Conservation (phyloP, 1,140 invertebrate species). For the Hypsibius dujardini region DNA sequence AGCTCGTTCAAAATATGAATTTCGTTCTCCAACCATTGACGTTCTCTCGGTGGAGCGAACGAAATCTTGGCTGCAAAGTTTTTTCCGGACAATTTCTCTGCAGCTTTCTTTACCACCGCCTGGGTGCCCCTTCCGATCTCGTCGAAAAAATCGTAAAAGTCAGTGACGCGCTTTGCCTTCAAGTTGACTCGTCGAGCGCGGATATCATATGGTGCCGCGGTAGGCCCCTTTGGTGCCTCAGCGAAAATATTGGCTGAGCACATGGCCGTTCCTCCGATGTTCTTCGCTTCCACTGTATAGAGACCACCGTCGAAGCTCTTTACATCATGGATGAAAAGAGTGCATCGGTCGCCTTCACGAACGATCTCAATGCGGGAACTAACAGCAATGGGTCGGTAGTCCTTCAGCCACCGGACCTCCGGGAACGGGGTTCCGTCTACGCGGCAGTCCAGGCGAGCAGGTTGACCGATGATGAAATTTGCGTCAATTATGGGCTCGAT, state of each 20-base stretch:
- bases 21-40: conserved; percentile 66
- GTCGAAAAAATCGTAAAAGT: conserved; percentile 78
- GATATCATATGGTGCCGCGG: conserved; percentile 31
- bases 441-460: conserved; percentile 57
- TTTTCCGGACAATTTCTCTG: conserved; percentile 25
- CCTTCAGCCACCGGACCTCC: conserved; percentile 87
- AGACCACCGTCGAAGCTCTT: conserved; percentile 76
- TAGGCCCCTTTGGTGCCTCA: conserved; percentile 34
- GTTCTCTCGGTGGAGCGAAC: conserved; percentile 54
- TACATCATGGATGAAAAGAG: conserved; percentile 57
- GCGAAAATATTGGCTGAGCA: conserved; percentile 73
- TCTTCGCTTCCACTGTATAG: conserved; percentile 76
- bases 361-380: conserved; percentile 59
- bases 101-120: conserved; percentile 1
- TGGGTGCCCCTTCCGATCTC: conserved; percentile 36
- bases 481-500: conserved; percentile 59
- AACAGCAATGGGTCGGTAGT: conserved; percentile 69
- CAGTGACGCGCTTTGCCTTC: conserved; percentile 45
- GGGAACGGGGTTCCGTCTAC: conserved; percentile 76
- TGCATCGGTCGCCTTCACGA: neutral
- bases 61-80: conserved; percentile 83
- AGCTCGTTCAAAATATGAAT: conserved; percentile 71
- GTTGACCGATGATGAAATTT: conserved; percentile 51
- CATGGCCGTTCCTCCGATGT: conserved; percentile 71
- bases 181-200: neutral